phyloP scores from a whole-genome alignment of 2,888 invertebrate genomes.

The Synanthedon formicaeformis region DNA sequence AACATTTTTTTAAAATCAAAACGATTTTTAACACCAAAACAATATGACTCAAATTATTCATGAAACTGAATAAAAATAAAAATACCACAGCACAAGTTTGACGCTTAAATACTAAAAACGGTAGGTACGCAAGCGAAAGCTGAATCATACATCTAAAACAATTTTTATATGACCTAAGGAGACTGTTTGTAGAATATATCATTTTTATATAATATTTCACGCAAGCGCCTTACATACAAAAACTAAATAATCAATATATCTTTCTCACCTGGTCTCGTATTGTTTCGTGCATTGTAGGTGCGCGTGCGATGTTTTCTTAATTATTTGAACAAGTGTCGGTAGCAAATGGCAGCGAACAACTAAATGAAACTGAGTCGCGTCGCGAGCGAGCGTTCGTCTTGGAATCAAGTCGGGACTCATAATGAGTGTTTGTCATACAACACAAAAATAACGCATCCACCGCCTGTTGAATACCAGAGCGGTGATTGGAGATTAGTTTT shows the following conservation, averaged over 20 bases:
- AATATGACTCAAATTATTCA: too few species aligned
- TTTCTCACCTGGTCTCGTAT: slow-evolving; percentile 32
- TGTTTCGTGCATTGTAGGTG: slow-evolving; percentile 29
- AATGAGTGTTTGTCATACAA: slow-evolving; percentile 12
- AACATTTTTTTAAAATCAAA: too few species aligned
- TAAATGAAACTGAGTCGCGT: slow-evolving; percentile 13
- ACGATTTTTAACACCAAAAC: too few species aligned
- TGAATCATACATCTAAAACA: slow-evolving; percentile 13
- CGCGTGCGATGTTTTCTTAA: slow-evolving; percentile 3
- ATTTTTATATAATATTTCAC: neutral
- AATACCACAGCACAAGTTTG: too few species aligned
- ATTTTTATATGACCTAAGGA: slow-evolving; percentile 4
- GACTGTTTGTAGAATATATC: slow-evolving; percentile 6
- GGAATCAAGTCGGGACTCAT: slow-evolving; percentile 14
- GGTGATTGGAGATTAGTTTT: slow-evolving; percentile 17
- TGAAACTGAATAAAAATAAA: too few species aligned
- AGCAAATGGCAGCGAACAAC: slow-evolving; percentile 27
- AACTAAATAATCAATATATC: neutral
- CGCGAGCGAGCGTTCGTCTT: neutral
- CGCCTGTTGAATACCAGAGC: slow-evolving; percentile 15
- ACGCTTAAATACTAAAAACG: too few species aligned
- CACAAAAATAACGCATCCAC: slow-evolving; percentile 21
- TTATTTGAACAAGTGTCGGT: slow-evolving; percentile 13
- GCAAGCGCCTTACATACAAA: neutral
- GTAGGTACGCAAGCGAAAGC: slow-evolving; percentile 3